These are phyloP conservation scores for Amblyjoppa proteus DNA, from an alignment of 2,888 invertebrate species.

Conservation along the genomic window DNA sequence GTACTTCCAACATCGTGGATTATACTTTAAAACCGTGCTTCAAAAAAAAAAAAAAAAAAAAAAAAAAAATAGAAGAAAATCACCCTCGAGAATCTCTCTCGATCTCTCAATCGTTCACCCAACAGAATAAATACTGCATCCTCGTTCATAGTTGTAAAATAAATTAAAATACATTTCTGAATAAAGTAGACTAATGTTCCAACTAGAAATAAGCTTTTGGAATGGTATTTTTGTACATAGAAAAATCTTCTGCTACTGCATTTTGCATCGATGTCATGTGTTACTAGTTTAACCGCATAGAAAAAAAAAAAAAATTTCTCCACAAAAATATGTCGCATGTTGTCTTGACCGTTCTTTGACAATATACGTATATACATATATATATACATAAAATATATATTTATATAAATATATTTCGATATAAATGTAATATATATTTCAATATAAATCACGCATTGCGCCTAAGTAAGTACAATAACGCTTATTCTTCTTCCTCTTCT, in stretches of 20 bases:
- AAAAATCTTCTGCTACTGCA: conserved; percentile 35
- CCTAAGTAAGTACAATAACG: conserved; percentile 67
- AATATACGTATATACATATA: conserved; percentile 20
- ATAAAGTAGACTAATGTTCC: conserved; percentile 21
- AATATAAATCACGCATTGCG: conserved; percentile 45
- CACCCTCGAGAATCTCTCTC: conserved; percentile 16
- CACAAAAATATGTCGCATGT: conserved; percentile 15
- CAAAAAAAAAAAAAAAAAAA: conserved; percentile 1
- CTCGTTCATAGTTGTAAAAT: conserved; percentile 33
- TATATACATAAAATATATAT: no score
- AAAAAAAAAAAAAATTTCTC: conserved; percentile 3
- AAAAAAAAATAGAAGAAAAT: background rate
- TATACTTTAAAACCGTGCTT: conserved; percentile 16
- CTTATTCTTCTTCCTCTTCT: conserved; percentile 49
- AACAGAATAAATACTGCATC: conserved; percentile 45
- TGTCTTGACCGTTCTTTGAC: no score
- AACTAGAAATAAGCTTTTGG: conserved; percentile 34
- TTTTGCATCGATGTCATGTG: conserved; percentile 47
- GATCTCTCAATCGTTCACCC: conserved; percentile 4
- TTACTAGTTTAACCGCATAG: conserved; percentile 9
- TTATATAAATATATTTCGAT: no score
- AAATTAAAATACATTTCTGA: conserved; percentile 7
- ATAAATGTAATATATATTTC: no score
- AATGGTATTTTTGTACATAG: conserved; percentile 23
- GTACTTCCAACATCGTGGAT: conserved; percentile 33